phyloP scores from a whole-genome alignment of 2,888 invertebrate genomes.

The Seira ritae region DNA sequence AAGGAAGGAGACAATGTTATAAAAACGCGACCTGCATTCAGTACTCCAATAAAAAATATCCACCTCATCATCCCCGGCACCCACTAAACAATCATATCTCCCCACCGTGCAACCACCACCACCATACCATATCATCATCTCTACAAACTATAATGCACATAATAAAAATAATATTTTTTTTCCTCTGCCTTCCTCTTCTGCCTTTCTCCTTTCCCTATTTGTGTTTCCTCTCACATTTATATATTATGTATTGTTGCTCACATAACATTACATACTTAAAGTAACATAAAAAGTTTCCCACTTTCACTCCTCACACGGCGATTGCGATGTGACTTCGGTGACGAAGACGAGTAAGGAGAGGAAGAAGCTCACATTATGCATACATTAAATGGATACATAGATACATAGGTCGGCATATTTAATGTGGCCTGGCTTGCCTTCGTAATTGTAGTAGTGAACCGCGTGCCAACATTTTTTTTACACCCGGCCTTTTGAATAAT shows the following conservation, averaged over 20 bases:
- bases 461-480: conserved; percentile 62
- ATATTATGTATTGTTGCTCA: conserved; percentile 34
- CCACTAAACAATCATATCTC: conserved; percentile 74
- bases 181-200: conserved; percentile 19
- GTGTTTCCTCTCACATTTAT: conserved; percentile 25
- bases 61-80: conserved; percentile 72
- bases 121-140: too few relatives aligned
- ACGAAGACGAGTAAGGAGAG: too few relatives aligned
- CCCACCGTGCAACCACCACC: conserved; percentile 20
- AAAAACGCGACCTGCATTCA: conserved; percentile 74
- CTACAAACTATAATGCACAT: too few relatives aligned
- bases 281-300: too few relatives aligned
- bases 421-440: too few relatives aligned
- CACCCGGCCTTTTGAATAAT: conserved; percentile 62
- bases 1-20: conserved; percentile 72
- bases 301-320: too few relatives aligned
- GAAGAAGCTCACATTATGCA: too few relatives aligned
- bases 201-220: background rate
- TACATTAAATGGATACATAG: too few relatives aligned
- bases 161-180: background rate
- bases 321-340: too few relatives aligned
- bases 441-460: conserved; percentile 51
- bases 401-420: too few relatives aligned
- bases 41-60: conserved; percentile 73
- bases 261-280: conserved; percentile 40